These are phyloP conservation scores for Podarcis muralis DNA, from an alignment of 2,113 vertebrate genomes.

Conservation along the genomic window DNA sequence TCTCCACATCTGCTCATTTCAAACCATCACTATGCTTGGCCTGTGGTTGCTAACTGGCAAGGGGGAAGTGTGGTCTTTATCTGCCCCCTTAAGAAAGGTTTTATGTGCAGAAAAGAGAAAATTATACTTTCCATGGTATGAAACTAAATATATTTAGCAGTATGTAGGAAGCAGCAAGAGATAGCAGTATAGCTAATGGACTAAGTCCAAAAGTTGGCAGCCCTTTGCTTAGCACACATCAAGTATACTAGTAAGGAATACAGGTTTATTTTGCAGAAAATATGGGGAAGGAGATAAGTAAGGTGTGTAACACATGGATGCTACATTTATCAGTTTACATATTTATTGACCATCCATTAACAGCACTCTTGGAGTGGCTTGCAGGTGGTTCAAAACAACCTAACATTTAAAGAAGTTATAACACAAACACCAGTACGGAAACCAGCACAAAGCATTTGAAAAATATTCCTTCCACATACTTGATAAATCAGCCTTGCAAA, in stretches of 20 bases:
- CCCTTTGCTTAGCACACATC: background rate
- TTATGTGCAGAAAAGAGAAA: background rate
- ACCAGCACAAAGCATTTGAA: background rate
- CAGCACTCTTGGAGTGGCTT: background rate
- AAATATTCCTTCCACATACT: background rate
- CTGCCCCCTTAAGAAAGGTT: background rate
- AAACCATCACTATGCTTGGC: background rate
- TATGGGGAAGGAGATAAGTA: background rate
- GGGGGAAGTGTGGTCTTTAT: background rate
- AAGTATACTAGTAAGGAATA: background rate
- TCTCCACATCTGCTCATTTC: background rate
- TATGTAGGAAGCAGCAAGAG: too few relatives aligned
- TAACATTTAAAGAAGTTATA: background rate
- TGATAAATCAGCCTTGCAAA: background rate
- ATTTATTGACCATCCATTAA: background rate
- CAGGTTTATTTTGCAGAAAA: background rate
- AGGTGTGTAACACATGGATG: too few relatives aligned
- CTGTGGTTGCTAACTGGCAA: background rate
- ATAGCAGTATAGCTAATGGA: background rate
- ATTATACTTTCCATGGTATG: background rate
- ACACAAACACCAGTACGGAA: background rate
- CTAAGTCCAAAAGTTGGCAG: background rate
- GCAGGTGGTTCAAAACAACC: background rate
- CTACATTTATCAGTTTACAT: background rate
- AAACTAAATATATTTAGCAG: background rate